Conservation (phyloP, 37 sponge, comb jelly and placozoan genomes). For the Petrosia ficiformis region DNA sequence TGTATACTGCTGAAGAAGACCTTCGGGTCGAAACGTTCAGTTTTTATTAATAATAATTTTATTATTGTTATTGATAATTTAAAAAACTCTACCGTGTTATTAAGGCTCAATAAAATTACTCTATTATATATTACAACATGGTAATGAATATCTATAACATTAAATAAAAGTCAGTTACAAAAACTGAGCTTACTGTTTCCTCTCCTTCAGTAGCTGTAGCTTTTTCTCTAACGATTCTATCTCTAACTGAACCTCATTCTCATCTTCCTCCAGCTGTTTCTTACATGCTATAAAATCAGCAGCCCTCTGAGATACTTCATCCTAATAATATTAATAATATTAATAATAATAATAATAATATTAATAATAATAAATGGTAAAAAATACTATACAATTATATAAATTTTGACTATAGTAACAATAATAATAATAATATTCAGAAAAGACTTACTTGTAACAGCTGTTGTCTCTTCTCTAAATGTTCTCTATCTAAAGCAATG, state of each 20-base stretch:
- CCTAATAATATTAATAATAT: not conserved
- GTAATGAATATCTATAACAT: too few species aligned
- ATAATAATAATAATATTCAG: too few species aligned
- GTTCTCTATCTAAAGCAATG: constrained; percentile 56
- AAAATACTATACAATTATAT: too few species aligned
- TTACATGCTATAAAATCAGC: constrained; percentile 27
- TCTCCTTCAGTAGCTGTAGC: not conserved
- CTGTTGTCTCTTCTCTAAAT: constrained; percentile 44
- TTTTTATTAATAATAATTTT: too few species aligned
- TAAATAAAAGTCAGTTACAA: too few species aligned
- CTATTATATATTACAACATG: too few species aligned
- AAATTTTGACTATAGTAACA: too few species aligned
- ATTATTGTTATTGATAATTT: too few species aligned
- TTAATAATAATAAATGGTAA: not conserved
- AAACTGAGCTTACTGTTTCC: not conserved
- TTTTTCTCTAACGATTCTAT: not conserved
- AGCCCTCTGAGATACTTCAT: constrained; percentile 23
- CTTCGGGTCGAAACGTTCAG: too few species aligned
- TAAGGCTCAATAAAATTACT: too few species aligned
- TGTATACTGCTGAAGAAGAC: too few species aligned
- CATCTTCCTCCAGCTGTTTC: constrained; percentile 10
- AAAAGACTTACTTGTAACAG: constrained; percentile 27
- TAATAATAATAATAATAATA: not conserved
- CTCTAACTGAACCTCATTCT: constrained; percentile 9
- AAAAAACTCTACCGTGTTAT: too few species aligned